Evolutionary conservation across 2,113 vertebrate genomes (phyloP), one percentile per base, ranked within the genome.

Genomic region (Aptenodytes patagonicus): DNA sequence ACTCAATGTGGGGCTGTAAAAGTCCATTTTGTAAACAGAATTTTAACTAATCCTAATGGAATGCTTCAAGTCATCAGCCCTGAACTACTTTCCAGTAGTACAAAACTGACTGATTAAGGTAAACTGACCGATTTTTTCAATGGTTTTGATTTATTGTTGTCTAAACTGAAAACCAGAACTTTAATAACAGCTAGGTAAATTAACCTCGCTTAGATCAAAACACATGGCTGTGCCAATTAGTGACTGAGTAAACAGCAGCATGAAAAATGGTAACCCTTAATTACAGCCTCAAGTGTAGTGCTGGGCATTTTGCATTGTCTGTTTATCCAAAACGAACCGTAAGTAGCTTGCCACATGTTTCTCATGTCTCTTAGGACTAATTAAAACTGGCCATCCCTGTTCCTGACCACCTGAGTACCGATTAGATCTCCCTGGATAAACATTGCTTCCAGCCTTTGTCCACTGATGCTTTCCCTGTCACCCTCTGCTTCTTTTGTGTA

Each of bases 331-430:
- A 97, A 81, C 3, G 38, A 96, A 90, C 69, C 72, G 47, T 38
- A 83, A 86, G 73, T 55, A 84, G 75, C 81, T 83, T 90, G 93
- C 81, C 95, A 95, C 93, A 89, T 79, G 89, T 88, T 94, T 89
- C 66, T 83, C 68, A 18, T 38, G 46, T 95, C 87, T 94, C 96
- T 5, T 9, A 97, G 91, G 84, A 49, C 78, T 97, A 98, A 97
- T 82, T 97, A 95, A 96, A 78, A 85, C 46, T 47, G 70, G 80
- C 72, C 58, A 89, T 93, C 64, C 58, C 87, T 87, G 54, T n/a
- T 95, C 75, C 54, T 1, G 6, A 17, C 86, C 90, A 94, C 93
- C 76, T 97, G 90, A 94, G 89, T 60, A 84, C 65, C 3, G 17
- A 87, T 62, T 69, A 92, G 57, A 93, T 85, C 62, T 96, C 95